Evolutionary conservation across 2,888 invertebrate genomes (phyloP).

Genomic region (Baronia brevicornis): DNA sequence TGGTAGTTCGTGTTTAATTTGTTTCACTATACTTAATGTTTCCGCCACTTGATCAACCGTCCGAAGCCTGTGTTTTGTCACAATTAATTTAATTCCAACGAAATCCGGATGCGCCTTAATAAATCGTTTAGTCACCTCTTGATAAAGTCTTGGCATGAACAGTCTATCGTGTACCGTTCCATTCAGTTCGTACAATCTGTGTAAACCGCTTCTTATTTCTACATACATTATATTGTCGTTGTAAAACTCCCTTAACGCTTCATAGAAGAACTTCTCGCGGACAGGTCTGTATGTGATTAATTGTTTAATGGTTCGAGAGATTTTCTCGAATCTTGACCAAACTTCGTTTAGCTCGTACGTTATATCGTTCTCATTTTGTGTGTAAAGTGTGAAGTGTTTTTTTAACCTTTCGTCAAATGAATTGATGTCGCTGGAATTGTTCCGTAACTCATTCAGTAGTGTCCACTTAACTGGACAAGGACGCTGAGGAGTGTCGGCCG

Average conservation of each 20-base stretch:
- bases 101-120: constrained; percentile 77
- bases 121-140: constrained; percentile 74
- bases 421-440: constrained; percentile 46
- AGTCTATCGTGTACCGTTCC: constrained; percentile 68
- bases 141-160: constrained; percentile 73
- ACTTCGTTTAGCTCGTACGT: constrained; percentile 70
- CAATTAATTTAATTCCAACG: constrained; percentile 80
- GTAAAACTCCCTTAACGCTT: constrained; percentile 76
- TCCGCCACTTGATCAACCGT: constrained; percentile 47
- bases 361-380: constrained; percentile 44
- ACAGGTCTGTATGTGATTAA: constrained; percentile 78
- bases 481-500: constrained; percentile 35
- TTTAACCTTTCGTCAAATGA: constrained; percentile 71
- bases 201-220: constrained; percentile 78
- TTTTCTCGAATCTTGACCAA: constrained; percentile 75
- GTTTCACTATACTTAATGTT: constrained; percentile 45
- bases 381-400: constrained; percentile 70
- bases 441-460: constrained; percentile 63
- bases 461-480: constrained; percentile 63
- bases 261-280: constrained; percentile 78
- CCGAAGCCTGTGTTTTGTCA: constrained; percentile 44
- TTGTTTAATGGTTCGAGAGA: constrained; percentile 68
- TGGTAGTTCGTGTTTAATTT: constrained; percentile 71
- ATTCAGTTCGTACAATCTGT: constrained; percentile 77
- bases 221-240: constrained; percentile 82